phyloP scores from a whole-genome alignment of 1,140 invertebrate genomes.

The Leptinotarsa texana region DNA sequence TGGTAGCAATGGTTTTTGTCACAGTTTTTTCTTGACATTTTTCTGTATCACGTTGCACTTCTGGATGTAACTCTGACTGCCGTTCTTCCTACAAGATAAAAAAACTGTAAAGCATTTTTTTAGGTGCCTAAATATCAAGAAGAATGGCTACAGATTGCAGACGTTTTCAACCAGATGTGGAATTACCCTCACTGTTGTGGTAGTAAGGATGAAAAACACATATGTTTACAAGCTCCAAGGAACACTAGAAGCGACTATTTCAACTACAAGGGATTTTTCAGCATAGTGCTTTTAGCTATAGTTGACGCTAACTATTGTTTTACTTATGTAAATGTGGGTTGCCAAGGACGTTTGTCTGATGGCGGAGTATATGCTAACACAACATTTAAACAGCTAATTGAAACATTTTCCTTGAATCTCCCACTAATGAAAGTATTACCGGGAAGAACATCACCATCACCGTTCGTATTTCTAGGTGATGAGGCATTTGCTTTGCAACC shows the following conservation, averaged over 20 bases:
- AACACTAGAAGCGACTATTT: conserved; percentile 55
- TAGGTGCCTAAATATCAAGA: conserved; percentile 11
- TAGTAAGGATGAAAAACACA: conserved; percentile 33
- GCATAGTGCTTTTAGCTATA: conserved; percentile 59
- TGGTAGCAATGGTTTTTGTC: background rate
- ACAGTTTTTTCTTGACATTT: conserved; percentile 10
- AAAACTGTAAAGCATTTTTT: conserved; percentile 9
- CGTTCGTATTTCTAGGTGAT: conserved; percentile 51
- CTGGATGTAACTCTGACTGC: background rate
- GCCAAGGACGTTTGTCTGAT: conserved; percentile 54
- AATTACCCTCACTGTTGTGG: conserved; percentile 25
- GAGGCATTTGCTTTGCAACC: conserved; percentile 55
- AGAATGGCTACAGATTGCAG: conserved; percentile 23
- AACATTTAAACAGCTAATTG: conserved; percentile 34
- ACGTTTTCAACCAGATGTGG: conserved; percentile 33
- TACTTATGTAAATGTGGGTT: conserved; percentile 55
- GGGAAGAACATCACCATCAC: conserved; percentile 3
- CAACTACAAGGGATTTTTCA: conserved; percentile 60
- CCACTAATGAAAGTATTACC: conserved; percentile 23
- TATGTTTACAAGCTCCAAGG: conserved; percentile 21
- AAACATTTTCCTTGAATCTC: conserved; percentile 41
- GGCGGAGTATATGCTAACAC: conserved; percentile 52
- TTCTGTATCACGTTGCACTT: background rate
- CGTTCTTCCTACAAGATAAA: background rate
- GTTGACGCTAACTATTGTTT: conserved; percentile 60